Conservation (phyloP, 1,140 invertebrate species). For the Zaprionus gabonicus region DNA sequence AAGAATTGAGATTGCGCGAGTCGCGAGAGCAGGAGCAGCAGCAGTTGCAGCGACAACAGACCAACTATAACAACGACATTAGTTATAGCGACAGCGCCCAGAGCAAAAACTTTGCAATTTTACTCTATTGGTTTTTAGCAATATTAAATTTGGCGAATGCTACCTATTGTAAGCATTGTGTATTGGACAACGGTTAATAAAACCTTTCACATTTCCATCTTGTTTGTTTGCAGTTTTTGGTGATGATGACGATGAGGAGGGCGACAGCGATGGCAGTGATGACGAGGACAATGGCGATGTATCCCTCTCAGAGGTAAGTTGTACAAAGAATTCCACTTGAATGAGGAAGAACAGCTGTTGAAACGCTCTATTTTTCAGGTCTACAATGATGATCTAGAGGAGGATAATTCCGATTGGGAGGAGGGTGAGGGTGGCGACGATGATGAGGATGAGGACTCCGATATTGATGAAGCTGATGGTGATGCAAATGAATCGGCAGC, state of each 20-base stretch:
- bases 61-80: constrained; percentile 9
- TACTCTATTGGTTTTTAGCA: constrained; percentile 83
- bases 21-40: constrained; percentile 22
- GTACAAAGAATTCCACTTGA: constrained; percentile 30
- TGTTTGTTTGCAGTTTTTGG: constrained; percentile 85
- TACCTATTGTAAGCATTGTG: constrained; percentile 78
- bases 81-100: constrained; percentile 18
- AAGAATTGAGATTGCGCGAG: constrained; percentile 75
- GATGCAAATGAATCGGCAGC: constrained; percentile 69
- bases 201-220: constrained; percentile 6
- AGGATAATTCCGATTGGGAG: constrained; percentile 83
- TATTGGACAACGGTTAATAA: constrained; percentile 4
- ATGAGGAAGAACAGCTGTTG: constrained; percentile 67
- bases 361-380: constrained; percentile 85
- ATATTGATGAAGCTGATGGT: constrained; percentile 85
- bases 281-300: constrained; percentile 87
- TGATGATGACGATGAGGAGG: constrained; percentile 86
- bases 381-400: constrained; percentile 82
- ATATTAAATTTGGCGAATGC: constrained; percentile 83
- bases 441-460: constrained; percentile 85
- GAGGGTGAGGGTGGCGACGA: constrained; percentile 79
- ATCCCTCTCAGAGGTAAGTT: constrained; percentile 86
- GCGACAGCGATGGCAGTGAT: constrained; percentile 87
- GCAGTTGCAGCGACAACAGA: not conserved
- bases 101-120: constrained; percentile 67